Base-by-base conservation (phyloP, 2,797 vertebrate genomes). In the Todus mexicanus region DNA sequence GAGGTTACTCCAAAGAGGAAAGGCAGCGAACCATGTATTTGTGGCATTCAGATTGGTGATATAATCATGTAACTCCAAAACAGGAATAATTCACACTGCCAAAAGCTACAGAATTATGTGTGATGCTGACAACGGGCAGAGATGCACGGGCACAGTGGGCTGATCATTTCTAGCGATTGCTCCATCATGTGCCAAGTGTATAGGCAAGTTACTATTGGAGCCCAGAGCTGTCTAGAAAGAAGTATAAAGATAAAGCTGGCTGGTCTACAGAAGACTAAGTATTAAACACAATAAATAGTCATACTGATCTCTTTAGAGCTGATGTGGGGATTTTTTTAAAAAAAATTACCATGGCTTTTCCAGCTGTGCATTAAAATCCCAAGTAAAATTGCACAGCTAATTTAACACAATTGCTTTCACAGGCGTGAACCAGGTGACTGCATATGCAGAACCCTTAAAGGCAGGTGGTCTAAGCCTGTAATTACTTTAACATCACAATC, bases 1-100 rank as follows among this genome's bases (percentile, higher is more conserved):
- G 96, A 96, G 96, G 95, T 96, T 96, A 85, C 59, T 95, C 86
- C 61, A 54, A 90, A 93, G 81, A 83, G 54, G 45, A 84, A 63
- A 94, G 59, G 87, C 94, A 95, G 73, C 5, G 23, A 94, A 95
- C 79, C 90, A 87, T 93, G 63, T 85, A 94, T 93, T 95, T 96
- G 89, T 92, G 94, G 94, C 70, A 51, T 94, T 91, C 54, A 21
- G 54, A 85, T 31, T 77, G 92, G 88, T 75, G 89, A 90, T 87
- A 94, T 19, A 89, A 86, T 16, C 82, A 43, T 81, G 63, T 76
- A 76, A 79, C 20, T 89, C 56, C 84, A 94, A 92, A 95, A 89
- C 82, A 89, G 60, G 77, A 88, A 90, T 91, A 90, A 87, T 59
- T 70, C 57, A 15, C 47, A 2, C 35, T 92, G 93, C 91, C 91